These are phyloP conservation scores for Pelochelys cantorii DNA, from an alignment of 2,797 vertebrate species.

Conservation along the genomic window DNA sequence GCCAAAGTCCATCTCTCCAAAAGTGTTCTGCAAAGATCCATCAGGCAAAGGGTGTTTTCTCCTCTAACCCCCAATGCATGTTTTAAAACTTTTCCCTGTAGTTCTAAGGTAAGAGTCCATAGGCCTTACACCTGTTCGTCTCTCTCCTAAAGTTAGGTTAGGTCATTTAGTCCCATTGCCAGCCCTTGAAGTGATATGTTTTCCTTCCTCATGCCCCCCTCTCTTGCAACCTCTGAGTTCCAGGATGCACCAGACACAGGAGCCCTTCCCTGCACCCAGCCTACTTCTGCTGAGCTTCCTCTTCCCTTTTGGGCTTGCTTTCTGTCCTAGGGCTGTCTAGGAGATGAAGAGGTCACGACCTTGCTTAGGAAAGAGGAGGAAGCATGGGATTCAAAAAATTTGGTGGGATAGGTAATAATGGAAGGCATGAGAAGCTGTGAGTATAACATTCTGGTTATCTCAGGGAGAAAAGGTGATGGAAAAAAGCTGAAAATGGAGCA, in stretches of 20 bases:
- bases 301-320: not conserved
- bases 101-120: not conserved
- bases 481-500: not conserved
- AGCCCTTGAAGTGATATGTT: not conserved
- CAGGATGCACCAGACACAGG: not conserved
- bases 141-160: not conserved
- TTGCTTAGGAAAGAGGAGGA: not conserved
- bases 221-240: not conserved
- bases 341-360: not conserved
- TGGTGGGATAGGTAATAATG: not conserved
- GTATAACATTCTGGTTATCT: not conserved
- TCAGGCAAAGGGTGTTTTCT: not conserved
- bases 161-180: not conserved
- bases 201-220: not conserved
- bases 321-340: not conserved
- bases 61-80: not conserved
- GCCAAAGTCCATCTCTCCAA: not conserved
- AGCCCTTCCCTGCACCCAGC: not conserved
- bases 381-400: not conserved
- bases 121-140: not conserved
- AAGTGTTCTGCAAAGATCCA: not conserved
- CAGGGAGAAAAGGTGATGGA: fast-evolving
- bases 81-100: not conserved
- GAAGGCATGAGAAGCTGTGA: not conserved
- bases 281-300: not conserved